Evolutionary conservation across 92 coral and sea anemone genomes (phyloP).

Genomic region (Epizoanthus scotinus): DNA sequence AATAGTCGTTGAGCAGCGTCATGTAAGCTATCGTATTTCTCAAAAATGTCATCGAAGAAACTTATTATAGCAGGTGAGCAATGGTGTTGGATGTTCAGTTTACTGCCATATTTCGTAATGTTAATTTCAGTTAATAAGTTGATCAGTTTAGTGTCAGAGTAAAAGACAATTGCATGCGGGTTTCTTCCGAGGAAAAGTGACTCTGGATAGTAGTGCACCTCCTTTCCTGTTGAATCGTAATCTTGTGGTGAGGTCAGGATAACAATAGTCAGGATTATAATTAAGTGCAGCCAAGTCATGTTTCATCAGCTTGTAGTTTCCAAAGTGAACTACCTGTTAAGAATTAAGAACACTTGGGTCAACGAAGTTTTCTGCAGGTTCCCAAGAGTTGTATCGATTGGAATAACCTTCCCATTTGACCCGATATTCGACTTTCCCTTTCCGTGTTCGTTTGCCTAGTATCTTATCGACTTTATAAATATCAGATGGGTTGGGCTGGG

Average conservation of each 20-base stretch:
- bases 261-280: too few relatives aligned
- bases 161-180: constrained; percentile 18
- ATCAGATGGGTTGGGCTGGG: not conserved
- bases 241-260: too few relatives aligned
- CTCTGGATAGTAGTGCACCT: too few relatives aligned
- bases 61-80: constrained; percentile 11
- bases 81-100: not conserved
- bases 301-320: too few relatives aligned
- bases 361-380: not conserved
- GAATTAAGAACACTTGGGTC: not conserved
- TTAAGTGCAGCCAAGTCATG: too few relatives aligned
- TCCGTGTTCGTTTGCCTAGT: constrained; percentile 2
- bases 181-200: too few relatives aligned
- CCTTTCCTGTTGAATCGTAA: too few relatives aligned
- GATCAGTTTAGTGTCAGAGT: constrained; percentile 25
- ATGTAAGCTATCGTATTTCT: not conserved
- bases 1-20: constrained; percentile 8
- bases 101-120: not conserved
- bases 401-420: constrained; percentile 44
- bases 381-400: constrained; percentile 28
- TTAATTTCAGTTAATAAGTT: not conserved
- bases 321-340: not conserved
- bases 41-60: not conserved
- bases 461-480: constrained; percentile 36
- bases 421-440: constrained; percentile 23